Conservation (phyloP, 2,113 vertebrate species). For the Eolophus roseicapilla region DNA sequence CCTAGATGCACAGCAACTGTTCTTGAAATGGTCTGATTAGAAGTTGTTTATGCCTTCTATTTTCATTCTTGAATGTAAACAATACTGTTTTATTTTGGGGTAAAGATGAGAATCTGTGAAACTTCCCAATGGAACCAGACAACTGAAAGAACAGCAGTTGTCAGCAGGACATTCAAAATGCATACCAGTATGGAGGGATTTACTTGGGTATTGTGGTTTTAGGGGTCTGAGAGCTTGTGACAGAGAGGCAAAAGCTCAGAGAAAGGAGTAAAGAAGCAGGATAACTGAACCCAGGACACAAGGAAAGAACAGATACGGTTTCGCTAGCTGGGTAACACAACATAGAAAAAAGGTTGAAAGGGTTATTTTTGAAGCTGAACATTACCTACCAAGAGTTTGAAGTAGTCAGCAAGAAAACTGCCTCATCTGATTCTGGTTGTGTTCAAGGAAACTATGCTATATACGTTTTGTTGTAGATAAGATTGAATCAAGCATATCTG, state of each 20-base stretch:
- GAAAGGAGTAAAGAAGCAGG: not conserved
- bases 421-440: not conserved
- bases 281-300: not conserved
- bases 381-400: not conserved
- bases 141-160: not conserved
- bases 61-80: not conserved
- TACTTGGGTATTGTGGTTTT: not conserved
- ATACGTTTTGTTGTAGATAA: not conserved
- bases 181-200: not conserved
- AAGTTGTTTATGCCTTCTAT: not conserved
- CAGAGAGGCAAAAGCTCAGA: not conserved
- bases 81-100: not conserved
- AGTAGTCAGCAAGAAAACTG: not conserved
- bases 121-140: not conserved
- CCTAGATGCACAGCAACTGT: slow-evolving; percentile 7
- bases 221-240: not conserved
- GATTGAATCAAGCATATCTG: not conserved
- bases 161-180: not conserved
- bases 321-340: not conserved
- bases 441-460: not conserved
- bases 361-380: not conserved
- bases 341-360: not conserved
- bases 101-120: not conserved
- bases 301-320: not conserved
- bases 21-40: not conserved